Evolutionary conservation across 2,113 vertebrate genomes (phyloP), one percentile per base, ranked within the genome.

Genomic region (Platysternon megacephalum): DNA sequence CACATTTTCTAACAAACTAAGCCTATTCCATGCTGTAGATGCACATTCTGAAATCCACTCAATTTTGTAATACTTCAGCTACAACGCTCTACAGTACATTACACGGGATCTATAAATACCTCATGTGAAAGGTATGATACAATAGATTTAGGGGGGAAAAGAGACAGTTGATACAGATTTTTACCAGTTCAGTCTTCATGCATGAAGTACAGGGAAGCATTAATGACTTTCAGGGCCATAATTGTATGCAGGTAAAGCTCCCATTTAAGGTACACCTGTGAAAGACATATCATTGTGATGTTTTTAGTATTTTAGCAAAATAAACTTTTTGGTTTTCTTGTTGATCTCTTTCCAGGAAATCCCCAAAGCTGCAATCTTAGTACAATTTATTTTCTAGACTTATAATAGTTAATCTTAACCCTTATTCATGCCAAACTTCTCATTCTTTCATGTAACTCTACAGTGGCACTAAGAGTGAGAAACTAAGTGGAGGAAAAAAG

Each of bases 361-460:
- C 87, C 12, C 16, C 19, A 2, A 2, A 51, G 19, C 2, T 0
- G 0, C 4, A 61, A 1, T 2, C 72, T 94, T 79, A 58, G 24
- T 11, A 74, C 2, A 19, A 61, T 58, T 86, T 11, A 58, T 92
- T 91, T 95, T 11, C 42, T 82, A 53, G 65, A 42, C 5, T 8
- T 2, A 51, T 61, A 1, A 12, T 89, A 76, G 1, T 39, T 85
- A 39, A 61, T 86, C 55, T 1, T 35, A 16, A 89, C 52, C 2
- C 49, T 84, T 85, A 1, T 85, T 93, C 14, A 32, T 53, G 4
- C 4, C 12, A 88, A 26, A 58, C 89, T 4, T 21, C 10, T 61
- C 48, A 95, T 5, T 2, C 1, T 61, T 93, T 61, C 65, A 35
- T 6, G 0, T 29, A 82, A 61, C 8, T 84, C 0, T 1, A 26